Evolutionary conservation across 2,888 invertebrate genomes (phyloP), one percentile per base, ranked within the genome.

Genomic region (Polylopha cassiicola): DNA sequence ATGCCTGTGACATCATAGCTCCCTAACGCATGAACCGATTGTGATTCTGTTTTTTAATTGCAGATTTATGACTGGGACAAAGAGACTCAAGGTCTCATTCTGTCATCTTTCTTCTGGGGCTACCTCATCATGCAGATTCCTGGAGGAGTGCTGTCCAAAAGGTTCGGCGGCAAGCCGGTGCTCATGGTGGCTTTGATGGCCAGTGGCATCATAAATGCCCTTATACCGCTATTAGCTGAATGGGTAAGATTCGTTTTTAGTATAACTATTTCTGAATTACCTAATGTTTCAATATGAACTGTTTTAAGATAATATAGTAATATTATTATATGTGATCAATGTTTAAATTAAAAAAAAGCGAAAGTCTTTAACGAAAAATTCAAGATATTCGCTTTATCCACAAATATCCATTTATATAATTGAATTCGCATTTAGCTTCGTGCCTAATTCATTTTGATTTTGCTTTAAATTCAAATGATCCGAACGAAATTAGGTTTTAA

Each of bases 41-140:
- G n/a, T n/a, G n/a, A 4, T 16, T 30, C 16, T 26, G 8, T 10
- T 38, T 23, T 53, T 53, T 0, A n/a, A n/a, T n/a, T n/a, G n/a
- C 54, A 81, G 81, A 75, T 80, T 11, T 81, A 78, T 42, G 63
- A 87, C 18, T 92, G 91, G 91, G 72, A 85, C 29, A 79, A 87
- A 29, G 67, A 82, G 10, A 88, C 87, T 0, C 87, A 88, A 55
- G 86, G 89, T 1, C 47, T 89, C 27, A 87, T 93, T 5, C 70
- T 92, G 1, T 92, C 92, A 10, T 91, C 93, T 2, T 94, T 94
- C 65, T 94, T 93, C 70, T 91, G 92, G 91, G 93, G 93, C 3
- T 94, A 94, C 63, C 86, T 91, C 21, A 53, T 88, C 13, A 89
- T 91, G 56, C 94, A 94, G 68, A 74, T 94, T 6, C 91, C 91